Conservation (phyloP, 1,140 invertebrate species). For the Trachymyrmex cornetzi region DNA sequence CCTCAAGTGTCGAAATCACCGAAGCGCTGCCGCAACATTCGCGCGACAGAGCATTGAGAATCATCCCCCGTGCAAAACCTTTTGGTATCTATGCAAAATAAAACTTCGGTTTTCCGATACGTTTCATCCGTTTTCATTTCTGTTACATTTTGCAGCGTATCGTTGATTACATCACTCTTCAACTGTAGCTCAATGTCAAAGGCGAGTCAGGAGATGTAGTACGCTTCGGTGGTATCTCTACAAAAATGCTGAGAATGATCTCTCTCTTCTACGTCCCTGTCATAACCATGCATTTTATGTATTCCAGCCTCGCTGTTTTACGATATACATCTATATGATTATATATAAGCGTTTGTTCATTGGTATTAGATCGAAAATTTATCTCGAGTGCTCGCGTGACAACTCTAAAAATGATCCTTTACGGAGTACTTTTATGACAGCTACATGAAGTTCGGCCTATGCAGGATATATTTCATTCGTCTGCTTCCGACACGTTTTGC, state of each 20-base stretch:
- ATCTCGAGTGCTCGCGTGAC: neutral
- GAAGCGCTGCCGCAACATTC: conserved; percentile 7
- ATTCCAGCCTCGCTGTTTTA: neutral
- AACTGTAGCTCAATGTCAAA: conserved; percentile 30
- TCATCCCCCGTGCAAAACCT: neutral
- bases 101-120: conserved; percentile 42
- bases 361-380: conserved; percentile 6
- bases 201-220: conserved; percentile 14
- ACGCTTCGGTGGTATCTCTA: conserved; percentile 20
- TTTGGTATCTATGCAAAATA: conserved; percentile 56
- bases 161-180: conserved; percentile 61
- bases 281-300: conserved; percentile 2
- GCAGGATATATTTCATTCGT: neutral
- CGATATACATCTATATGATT: neutral
- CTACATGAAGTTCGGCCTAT: neutral
- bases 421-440: neutral
- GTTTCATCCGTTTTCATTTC: conserved; percentile 54
- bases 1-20: conserved; percentile 11
- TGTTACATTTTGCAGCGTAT: conserved; percentile 17
- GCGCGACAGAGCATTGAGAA: conserved; percentile 6
- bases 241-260: conserved; percentile 35
- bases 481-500: too few species aligned
- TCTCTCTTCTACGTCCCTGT: neutral
- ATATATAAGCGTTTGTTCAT: neutral
- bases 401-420: neutral